A percentile compares a stretch with the other conserved stretches of the same genome.
These are phyloP conservation scores for Phenganax marumi DNA, from an alignment of 92 coral and sea anemone species.

Conservation along the genomic window DNA sequence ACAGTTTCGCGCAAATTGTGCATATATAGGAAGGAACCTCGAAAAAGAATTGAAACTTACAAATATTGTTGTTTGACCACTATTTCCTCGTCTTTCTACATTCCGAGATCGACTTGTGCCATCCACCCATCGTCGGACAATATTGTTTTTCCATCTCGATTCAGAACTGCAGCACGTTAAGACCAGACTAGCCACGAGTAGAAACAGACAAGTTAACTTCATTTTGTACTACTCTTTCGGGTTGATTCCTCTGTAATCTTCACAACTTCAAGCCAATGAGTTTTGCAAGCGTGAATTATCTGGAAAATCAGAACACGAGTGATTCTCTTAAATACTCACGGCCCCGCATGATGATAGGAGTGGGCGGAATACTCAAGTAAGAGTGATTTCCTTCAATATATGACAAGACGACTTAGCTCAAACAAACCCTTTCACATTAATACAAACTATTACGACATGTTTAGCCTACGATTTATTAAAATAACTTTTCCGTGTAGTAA, in stretches of 20 bases:
- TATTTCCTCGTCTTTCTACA: background rate
- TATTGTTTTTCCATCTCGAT: background rate
- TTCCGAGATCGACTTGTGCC: background rate
- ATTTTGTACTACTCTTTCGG: background rate
- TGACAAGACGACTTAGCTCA: background rate
- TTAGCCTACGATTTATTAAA: conserved; percentile 6
- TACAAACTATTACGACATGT: conserved; percentile 5
- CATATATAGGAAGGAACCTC: background rate
- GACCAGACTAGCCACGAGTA: background rate
- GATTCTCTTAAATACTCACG: background rate
- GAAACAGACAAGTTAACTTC: background rate
- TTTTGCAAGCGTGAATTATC: background rate
- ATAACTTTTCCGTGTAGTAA: background rate
- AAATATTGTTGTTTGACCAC: background rate
- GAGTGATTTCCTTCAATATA: conserved; percentile 1
- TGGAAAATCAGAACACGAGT: background rate
- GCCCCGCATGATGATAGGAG: background rate
- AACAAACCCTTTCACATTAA: background rate
- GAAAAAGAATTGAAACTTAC: background rate
- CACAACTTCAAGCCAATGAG: too few relatives aligned
- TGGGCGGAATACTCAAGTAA: conserved; percentile 4
- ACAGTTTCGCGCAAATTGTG: background rate
- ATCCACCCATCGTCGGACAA: too few relatives aligned
- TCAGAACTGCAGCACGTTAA: background rate
- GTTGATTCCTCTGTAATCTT: background rate